phyloP scores from a whole-genome alignment of 2,113 vertebrate species.

The Marmota monax region DNA sequence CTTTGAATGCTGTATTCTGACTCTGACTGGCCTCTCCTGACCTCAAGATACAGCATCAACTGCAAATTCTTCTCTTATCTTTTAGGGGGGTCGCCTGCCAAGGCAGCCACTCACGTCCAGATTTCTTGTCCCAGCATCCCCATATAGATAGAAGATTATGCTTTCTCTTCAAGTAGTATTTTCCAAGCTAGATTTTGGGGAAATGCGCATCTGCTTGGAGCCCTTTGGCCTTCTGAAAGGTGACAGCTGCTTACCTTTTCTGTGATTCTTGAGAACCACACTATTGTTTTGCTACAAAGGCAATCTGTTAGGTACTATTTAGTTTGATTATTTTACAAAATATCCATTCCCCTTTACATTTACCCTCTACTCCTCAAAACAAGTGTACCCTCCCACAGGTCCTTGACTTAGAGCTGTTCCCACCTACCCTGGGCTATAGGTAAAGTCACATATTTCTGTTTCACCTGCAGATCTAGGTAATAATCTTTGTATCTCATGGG shows the following conservation, averaged over 20 bases:
- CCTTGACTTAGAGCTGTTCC: neutral
- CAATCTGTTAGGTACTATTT: neutral
- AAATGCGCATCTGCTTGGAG: neutral
- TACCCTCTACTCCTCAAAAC: neutral
- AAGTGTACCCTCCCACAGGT: neutral
- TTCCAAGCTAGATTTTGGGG: neutral
- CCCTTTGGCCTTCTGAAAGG: neutral
- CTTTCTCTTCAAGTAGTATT: neutral
- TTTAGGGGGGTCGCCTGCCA: neutral
- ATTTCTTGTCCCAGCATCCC: neutral
- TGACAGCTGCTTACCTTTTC: neutral
- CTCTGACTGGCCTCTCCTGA: neutral
- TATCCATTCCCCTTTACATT: neutral
- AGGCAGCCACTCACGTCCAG: neutral
- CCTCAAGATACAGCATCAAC: neutral
- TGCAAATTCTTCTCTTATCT: conserved; percentile 46
- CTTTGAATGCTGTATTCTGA: neutral
- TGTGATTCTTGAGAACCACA: neutral
- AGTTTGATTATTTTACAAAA: neutral
- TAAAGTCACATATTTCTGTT: neutral
- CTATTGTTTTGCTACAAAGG: neutral
- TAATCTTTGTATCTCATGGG: neutral
- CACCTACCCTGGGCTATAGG: neutral
- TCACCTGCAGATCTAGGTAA: neutral
- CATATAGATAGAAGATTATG: neutral